phyloP scores from a whole-genome alignment of 2,797 vertebrate genomes.

The Prunella strophiata region DNA sequence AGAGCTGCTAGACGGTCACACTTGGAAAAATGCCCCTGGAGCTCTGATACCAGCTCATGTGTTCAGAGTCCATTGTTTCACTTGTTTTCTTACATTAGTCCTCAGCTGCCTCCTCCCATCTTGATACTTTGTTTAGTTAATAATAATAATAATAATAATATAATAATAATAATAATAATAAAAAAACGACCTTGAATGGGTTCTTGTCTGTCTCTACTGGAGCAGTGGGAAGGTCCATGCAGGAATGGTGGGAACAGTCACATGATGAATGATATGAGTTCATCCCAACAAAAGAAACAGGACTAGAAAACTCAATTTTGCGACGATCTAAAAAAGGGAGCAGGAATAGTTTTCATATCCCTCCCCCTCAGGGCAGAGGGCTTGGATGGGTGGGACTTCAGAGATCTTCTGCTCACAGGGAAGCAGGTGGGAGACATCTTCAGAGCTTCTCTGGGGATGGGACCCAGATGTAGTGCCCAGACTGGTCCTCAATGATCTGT shows the following conservation, averaged over 20 bases:
- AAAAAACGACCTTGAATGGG: conserved; percentile 77
- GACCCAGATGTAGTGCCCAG: conserved; percentile 99
- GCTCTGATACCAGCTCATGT: conserved; percentile 16
- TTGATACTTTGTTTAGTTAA: conserved; percentile 49
- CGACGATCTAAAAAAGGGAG: conserved; percentile 96
- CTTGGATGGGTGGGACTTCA: conserved; percentile 64
- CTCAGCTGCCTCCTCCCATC: conserved; percentile 44
- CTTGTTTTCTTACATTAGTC: conserved; percentile 31
- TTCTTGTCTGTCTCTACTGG: conserved; percentile 91
- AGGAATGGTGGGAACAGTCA: conserved; percentile 92
- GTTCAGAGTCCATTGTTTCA: neutral
- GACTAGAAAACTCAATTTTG: conserved; percentile 99
- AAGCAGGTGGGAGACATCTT: conserved; percentile 81
- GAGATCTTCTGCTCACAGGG: conserved; percentile 74
- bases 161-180: conserved; percentile 69
- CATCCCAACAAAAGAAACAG: conserved; percentile 96
- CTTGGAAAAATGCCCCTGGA: conserved; percentile 60
- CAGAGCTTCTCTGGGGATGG: conserved; percentile 98
- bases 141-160: conserved; percentile 47
- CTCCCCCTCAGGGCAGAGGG: conserved; percentile 66
- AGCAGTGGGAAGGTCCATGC: conserved; percentile 97
- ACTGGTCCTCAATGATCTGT: conserved; percentile 99
- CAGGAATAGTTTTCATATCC: conserved; percentile 79
- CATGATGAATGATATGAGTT: conserved; percentile 91
- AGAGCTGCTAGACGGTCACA: conserved; percentile 62